Evolutionary conservation across 2,113 vertebrate genomes (phyloP).

Genomic region (Colinus virginianus): DNA sequence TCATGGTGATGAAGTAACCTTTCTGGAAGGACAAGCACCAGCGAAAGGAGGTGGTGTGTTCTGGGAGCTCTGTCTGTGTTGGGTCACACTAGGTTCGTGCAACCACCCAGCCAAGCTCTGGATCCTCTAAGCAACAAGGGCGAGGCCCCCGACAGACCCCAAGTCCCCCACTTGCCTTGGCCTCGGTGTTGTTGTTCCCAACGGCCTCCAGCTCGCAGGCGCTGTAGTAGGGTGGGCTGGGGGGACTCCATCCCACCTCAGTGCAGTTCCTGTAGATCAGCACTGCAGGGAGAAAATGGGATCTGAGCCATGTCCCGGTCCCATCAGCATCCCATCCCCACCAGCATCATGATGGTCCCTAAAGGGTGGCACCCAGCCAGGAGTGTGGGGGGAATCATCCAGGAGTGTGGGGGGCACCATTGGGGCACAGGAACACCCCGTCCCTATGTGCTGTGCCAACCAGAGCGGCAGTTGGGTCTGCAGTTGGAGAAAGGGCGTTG

Average conservation of each 20-base stretch:
- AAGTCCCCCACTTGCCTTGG: constrained; percentile 33
- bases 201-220: constrained; percentile 59
- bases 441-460: too few species aligned
- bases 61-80: not conserved
- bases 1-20: constrained; percentile 72
- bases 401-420: not conserved
- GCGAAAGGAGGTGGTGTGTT: rapidly evolving
- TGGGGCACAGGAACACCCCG: not conserved
- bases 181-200: not conserved
- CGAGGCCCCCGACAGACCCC: rapidly evolving
- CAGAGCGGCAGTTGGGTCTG: not conserved
- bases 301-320: not conserved
- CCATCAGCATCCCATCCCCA: not conserved
- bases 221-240: constrained; percentile 57
- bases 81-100: too few species aligned
- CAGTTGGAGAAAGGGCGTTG: not conserved
- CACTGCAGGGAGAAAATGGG: constrained; percentile 12
- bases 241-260: constrained; percentile 60
- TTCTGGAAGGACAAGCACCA: constrained; percentile 48
- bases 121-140: not conserved
- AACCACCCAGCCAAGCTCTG: not conserved
- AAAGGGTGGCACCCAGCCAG: not conserved
- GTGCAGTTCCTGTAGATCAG: constrained; percentile 75
- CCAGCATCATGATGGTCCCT: rapidly evolving
- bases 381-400: not conserved